Conservation (phyloP, 2,888 invertebrate species). For the Rotaria magnacalcarata region DNA sequence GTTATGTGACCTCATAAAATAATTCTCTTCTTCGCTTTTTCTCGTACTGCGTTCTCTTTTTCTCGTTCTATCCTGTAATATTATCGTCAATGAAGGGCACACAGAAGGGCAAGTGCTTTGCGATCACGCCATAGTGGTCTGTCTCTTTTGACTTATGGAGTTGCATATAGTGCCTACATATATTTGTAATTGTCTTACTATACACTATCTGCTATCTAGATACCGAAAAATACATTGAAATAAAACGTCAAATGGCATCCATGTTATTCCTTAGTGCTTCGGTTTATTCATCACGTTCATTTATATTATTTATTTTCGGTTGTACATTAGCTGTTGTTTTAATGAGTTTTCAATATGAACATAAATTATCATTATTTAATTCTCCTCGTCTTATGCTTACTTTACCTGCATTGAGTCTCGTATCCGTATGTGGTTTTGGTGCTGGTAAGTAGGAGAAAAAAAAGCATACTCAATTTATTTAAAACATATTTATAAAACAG, state of each 20-base stretch:
- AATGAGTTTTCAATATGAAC: constrained; percentile 36
- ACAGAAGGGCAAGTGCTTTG: neutral
- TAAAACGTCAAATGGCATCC: neutral
- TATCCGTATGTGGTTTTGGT: neutral
- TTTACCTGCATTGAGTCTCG: neutral
- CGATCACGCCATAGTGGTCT: constrained; percentile 22
- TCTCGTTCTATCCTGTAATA: neutral
- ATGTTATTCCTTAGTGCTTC: neutral
- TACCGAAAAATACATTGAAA: neutral
- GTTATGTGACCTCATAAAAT: neutral
- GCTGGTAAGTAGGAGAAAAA: neutral
- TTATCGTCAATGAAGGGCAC: neutral
- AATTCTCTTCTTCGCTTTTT: neutral
- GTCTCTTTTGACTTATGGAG: neutral
- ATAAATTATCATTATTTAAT: constrained; percentile 31
- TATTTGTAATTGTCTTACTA: neutral
- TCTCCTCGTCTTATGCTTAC: constrained; percentile 10
- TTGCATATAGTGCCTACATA: neutral
- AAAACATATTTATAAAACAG: no score
- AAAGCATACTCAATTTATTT: neutral
- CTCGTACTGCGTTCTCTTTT: neutral
- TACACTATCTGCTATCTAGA: neutral
- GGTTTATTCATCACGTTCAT: neutral
- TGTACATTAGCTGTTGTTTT: constrained; percentile 24
- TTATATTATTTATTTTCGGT: constrained; percentile 16